Base-by-base conservation (phyloP, 2,113 vertebrate species). In the Talpa occidentalis region DNA sequence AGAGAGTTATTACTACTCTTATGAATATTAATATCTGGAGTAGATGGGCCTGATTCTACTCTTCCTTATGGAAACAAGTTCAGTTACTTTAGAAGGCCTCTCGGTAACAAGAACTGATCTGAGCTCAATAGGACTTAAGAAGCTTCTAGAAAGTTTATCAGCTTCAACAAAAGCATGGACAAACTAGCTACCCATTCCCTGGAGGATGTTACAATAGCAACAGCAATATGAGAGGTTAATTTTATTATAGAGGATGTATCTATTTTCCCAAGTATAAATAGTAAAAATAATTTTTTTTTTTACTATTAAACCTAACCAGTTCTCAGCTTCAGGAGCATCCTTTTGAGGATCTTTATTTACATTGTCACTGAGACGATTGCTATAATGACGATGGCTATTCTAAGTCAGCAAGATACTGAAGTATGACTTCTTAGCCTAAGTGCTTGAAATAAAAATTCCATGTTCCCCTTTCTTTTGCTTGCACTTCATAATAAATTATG, bases 401-500 rank as follows among this genome's bases (percentile, higher is more conserved):
- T n/a, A 49, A 49, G 40, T 40, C 35, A 69, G 32, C 11, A 42
- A 56, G 19, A 5, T 74, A 30, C 28, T 59, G 22, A 93, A n/a
- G 14, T 40, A 37, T 35, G 32, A 35, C 4, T 37, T 40, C 17
- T 32, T 0, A 17, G 1, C 14, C 42, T 14, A 70, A 67, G 5
- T 15, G 30, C 24, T 81, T 72, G 24, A 73, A 85, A 69, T 40
- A 26, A 86, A 70, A 67, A 90, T 44, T n/a, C 8, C 21, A 73
- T 1, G 2, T 15, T 79, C 19, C 9, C 4, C 26, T 49, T 72
- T 77, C 42, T 21, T 69, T 74, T 37, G 9, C 64, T 85, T 14
- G 47, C 15, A 79, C 49, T 72, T 89, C n/a, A 81, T 56, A 64
- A 80, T 77, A 92, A 84, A 84, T 90, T 72, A 80, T 30, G 83